Conservation (phyloP, 2,113 vertebrate genomes). For the Xenopus borealis region DNA sequence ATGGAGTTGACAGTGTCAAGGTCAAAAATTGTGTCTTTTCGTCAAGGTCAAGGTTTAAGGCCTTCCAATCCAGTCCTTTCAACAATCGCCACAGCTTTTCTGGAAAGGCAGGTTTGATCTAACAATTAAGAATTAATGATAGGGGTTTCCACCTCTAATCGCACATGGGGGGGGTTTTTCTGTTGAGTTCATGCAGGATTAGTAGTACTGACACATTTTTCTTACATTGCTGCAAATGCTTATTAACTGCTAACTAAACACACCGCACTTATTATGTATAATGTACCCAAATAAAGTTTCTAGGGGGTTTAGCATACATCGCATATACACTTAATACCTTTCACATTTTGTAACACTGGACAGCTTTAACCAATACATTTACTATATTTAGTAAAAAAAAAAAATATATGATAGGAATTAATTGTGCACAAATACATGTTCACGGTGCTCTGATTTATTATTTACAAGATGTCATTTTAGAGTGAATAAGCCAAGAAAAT, state of each 20-base stretch:
- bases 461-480: conserved; percentile 76
- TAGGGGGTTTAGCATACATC: too few relatives aligned
- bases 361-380: too few relatives aligned
- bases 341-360: too few relatives aligned
- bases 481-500: conserved; percentile 70
- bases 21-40: conserved; percentile 70
- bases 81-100: conserved; percentile 51
- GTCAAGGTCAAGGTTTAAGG: conserved; percentile 81
- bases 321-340: too few relatives aligned
- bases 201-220: neutral
- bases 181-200: neutral
- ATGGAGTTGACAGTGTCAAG: conserved; percentile 78
- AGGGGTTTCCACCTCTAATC: conserved; percentile 11
- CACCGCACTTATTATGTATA: neutral
- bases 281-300: too few relatives aligned
- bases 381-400: too few relatives aligned
- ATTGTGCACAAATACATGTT: conserved; percentile 76
- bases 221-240: neutral
- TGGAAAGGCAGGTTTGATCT: conserved; percentile 36
- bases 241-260: neutral
- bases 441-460: conserved; percentile 75
- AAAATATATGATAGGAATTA: too few relatives aligned
- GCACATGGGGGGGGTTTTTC: neutral
- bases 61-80: conserved; percentile 63
- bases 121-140: conserved; percentile 51